Evolutionary conservation across 2,113 vertebrate genomes (phyloP), one percentile per base, ranked within the genome.

Genomic region (Strigops habroptila): DNA sequence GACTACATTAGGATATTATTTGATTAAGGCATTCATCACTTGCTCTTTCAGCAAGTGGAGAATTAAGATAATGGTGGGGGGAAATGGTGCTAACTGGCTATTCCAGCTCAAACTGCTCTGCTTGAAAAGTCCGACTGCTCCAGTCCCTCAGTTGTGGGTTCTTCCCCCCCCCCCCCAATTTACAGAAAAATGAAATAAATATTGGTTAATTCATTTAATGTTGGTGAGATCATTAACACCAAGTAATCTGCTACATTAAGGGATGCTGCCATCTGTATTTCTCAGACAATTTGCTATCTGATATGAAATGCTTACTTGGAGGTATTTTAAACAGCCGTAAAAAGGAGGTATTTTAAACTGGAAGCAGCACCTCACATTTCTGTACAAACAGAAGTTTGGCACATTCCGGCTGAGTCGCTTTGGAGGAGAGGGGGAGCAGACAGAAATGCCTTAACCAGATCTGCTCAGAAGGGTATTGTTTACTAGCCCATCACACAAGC

Each of bases 1-100:
- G 97, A 97, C 91, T 74, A 91, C 18, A 94, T 97, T 96, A 96
- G 60, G 86, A 77, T 87, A 96, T 94, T 93, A 94, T 94, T 78
- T 96, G 93, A 97, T 97, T 90, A 98, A 96, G 91, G 87, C 88
- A 88, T 96, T 97, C 59, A 95, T 95, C 90, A 78, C 75, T 82
- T 69, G 67, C 73, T 90, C 85, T 91, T 92, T 96, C 64, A 28
- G 67, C 68, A 82, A 35, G 18, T 88, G 74, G 48, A 90, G 30
- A 78, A 91, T 86, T 84, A 90, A 95, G 62, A 87, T 80, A 76
- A 88, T 46, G 44, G 33, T 22, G 24, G 16, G 16, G 18, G 12
- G 7, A 84, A 84, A 94, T 3, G 1, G 28, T 73, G 75, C 39
- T 67, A 93, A 78, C 33, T 39, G 49, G 65, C 37, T 74, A 35